Base-by-base conservation (phyloP, 2,113 vertebrate species). In the Passer domesticus region DNA sequence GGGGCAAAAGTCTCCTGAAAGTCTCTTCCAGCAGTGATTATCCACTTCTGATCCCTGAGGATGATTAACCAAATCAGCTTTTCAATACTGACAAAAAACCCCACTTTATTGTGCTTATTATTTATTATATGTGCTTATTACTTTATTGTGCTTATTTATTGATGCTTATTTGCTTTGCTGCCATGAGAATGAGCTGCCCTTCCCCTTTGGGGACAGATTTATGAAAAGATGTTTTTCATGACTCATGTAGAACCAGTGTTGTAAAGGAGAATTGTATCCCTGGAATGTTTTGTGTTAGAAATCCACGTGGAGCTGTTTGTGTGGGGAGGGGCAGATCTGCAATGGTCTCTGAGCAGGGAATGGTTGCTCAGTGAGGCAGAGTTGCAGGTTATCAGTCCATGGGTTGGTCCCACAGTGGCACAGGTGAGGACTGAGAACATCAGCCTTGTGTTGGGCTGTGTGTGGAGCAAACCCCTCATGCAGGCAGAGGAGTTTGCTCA, bases 171-270 rank as follows among this genome's bases (percentile, higher is more conserved):
- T 25, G 15, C 5, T 58, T 27, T 74, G 14, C 20, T 83, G 77
- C 46, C 21, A 1, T 5, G 39, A 43, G 37, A 43, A n/a, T 0
- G 12, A 87, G 37, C 56, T 37, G 52, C 41, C 64, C 31, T 44
- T 77, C 41, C 30, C 41, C 5, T 25, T 5, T 68, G 2, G 10
- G 50, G 49, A 10, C 13, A 30, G 6, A 30, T 37, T n/a, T 24
- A 13, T 7, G 20, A 9, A 31, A 64, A n/a, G 25, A 13, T 15
- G 4, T 2, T 23, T 30, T 43, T 43, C 43, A 2, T 10, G 18
- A 11, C 17, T 31, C 28, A 3, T 2, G 0, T 1, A 15, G 19
- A 35, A 33, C 13, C 10, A 4, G 0, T 23, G 67, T 3, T 12
- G 6, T 23, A 16, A 67, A 50, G 47, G 23, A 75, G n/a, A 79